Base-by-base conservation (phyloP, 1,140 invertebrate genomes). In the Cydia amplana region DNA sequence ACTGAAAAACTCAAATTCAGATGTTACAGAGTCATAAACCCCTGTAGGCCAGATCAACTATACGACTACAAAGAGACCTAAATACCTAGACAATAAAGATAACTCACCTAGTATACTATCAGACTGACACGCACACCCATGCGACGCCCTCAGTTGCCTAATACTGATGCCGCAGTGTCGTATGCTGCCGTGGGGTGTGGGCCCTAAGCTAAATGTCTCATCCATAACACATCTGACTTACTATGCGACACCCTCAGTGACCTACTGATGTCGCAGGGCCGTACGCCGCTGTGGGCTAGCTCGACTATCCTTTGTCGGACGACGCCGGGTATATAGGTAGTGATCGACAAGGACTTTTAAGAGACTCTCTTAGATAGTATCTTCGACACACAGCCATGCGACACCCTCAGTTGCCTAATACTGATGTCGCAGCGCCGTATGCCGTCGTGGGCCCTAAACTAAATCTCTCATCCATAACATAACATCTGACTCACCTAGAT, bases 21-120 rank as follows among this genome's bases (percentile, higher is more conserved):
- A 98, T 98, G 94, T 99, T 98, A 93, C 98, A 99, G 36, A 98
- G 98, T 83, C 98, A 93, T 74, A 99, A 98, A 63, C 98, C 98
- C 87, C 98, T 98, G 92, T 99, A 98, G 23, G 98, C 98, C 32
- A 32, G 4, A 32, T 43, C 12, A 12, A 14, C 9, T 43, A 43
- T 43, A 4, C 2, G 0, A 10, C 12, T 10, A 12, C 97, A 93
- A 43, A 12, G 12, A 12, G 40, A 32, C 95, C 98, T 97, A 80
- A 98, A 98, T 82, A 98, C 28, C 2, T 5, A 32, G 32, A 32
- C 32, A 4, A 28, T 28, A 28, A 28, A 28, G 3, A 28, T 4
- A 28, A 84, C 94, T 95, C 95, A 99, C 95, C 98, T 97, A 80
- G 98, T n/a, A 98, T 82, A 98, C 94, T 93, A 98, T 98, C 94